Evolutionary conservation across 2,113 vertebrate species (phyloP).

Genomic region (Oryctolagus cuniculus): DNA sequence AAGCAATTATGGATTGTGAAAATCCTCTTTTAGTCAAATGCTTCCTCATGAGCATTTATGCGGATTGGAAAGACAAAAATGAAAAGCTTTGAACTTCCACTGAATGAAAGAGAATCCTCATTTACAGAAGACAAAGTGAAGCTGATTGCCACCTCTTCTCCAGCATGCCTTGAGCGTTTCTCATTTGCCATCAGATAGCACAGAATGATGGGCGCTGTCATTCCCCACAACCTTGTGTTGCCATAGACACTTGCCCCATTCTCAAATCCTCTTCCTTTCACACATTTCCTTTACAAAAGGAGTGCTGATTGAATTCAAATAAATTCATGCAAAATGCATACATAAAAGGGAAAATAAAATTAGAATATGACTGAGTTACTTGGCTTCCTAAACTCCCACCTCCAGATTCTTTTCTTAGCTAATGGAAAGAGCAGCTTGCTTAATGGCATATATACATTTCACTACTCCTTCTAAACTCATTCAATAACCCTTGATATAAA

Average conservation of each 20-base stretch:
- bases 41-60: conserved; percentile 60
- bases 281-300: conserved; percentile 50
- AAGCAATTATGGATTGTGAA: conserved; percentile 58
- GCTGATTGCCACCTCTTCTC: conserved; percentile 66
- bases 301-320: conserved; percentile 69
- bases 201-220: background rate
- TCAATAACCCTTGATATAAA: conserved; percentile 44
- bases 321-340: conserved; percentile 33
- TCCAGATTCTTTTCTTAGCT: conserved; percentile 57
- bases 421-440: conserved; percentile 42
- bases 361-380: conserved; percentile 54
- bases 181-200: background rate
- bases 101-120: conserved; percentile 60
- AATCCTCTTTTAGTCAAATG: conserved; percentile 51
- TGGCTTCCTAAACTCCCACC: conserved; percentile 13
- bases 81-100: conserved; percentile 55
- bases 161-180: background rate
- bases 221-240: conserved; percentile 29
- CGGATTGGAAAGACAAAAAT: conserved; percentile 58
- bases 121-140: conserved; percentile 62
- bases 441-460: background rate
- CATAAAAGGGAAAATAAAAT: conserved; percentile 48
- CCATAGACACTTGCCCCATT: conserved; percentile 29
- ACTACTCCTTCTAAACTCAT: conserved; percentile 30
- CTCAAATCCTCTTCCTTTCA: conserved; percentile 23